Percentiles rank a stretch among this genome's conserved stretches.
Evolutionary conservation across 2,113 vertebrate species (phyloP).

Genomic region (Pundamilia nyererei): DNA sequence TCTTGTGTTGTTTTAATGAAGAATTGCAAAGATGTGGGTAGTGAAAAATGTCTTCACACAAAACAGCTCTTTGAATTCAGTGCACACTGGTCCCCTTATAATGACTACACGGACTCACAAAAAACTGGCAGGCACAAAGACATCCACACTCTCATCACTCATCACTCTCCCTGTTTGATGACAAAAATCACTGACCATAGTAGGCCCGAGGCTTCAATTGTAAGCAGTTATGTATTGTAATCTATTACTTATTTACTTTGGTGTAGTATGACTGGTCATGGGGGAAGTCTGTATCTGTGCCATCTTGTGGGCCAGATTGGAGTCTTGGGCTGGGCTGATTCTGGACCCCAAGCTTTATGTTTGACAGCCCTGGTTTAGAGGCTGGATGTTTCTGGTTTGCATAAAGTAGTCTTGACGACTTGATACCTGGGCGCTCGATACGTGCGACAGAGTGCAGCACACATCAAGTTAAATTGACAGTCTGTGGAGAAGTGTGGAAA

Average conservation of each 20-base stretch:
- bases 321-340: background rate
- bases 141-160: background rate
- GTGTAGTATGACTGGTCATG: background rate
- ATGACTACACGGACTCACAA: background rate
- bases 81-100: background rate
- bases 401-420: background rate
- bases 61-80: background rate
- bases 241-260: background rate
- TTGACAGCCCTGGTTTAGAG: background rate
- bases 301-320: background rate
- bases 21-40: background rate
- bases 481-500: background rate
- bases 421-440: background rate
- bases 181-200: background rate
- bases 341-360: background rate
- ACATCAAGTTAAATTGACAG: rapidly evolving
- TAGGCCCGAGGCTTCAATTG: background rate
- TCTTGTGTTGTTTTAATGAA: background rate
- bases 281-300: background rate
- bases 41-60: background rate
- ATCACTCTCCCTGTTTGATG: background rate
- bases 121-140: background rate
- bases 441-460: background rate
- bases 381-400: background rate
- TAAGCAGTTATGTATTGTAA: background rate